Evolutionary conservation across 2,888 invertebrate genomes (phyloP).

Genomic region (Spilarctia lutea): DNA sequence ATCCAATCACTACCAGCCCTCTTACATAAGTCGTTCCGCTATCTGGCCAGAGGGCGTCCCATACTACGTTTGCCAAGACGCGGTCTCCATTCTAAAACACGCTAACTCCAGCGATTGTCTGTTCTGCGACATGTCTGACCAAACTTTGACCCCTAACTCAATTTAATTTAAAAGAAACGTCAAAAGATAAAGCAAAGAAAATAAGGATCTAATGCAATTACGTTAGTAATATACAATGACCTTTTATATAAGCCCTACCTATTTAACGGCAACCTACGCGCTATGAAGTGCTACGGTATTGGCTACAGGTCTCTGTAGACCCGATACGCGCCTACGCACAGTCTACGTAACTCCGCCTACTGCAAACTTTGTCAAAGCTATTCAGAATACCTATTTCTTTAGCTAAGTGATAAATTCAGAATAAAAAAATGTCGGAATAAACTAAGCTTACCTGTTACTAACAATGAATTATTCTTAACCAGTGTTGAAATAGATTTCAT

Average conservation of each 20-base stretch:
- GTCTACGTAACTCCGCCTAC: constrained; percentile 42
- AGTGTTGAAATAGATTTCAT: not conserved
- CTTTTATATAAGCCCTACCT: constrained; percentile 15
- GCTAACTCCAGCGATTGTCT: no score
- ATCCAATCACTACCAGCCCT: no score
- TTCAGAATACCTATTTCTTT: not conserved
- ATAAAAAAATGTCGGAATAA: not conserved
- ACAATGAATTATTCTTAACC: not conserved
- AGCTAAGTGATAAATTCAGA: not conserved
- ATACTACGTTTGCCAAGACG: no score
- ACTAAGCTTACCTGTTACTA: not conserved
- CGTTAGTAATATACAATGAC: constrained; percentile 29
- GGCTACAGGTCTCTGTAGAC: constrained; percentile 48
- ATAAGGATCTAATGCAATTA: not conserved
- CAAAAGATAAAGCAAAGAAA: not conserved
- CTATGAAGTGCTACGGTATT: constrained; percentile 42
- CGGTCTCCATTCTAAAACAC: no score
- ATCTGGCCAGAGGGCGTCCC: no score
- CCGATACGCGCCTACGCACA: constrained; percentile 49
- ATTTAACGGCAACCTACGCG: constrained; percentile 36
- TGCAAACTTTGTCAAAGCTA: not conserved
- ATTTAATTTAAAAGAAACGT: not conserved
- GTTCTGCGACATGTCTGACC: no score
- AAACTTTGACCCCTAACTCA: not conserved
- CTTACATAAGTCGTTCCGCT: no score